Evolutionary conservation across 1,140 invertebrate genomes (phyloP), one percentile per base, ranked within the genome.

Genomic region (Penaeus indicus): DNA sequence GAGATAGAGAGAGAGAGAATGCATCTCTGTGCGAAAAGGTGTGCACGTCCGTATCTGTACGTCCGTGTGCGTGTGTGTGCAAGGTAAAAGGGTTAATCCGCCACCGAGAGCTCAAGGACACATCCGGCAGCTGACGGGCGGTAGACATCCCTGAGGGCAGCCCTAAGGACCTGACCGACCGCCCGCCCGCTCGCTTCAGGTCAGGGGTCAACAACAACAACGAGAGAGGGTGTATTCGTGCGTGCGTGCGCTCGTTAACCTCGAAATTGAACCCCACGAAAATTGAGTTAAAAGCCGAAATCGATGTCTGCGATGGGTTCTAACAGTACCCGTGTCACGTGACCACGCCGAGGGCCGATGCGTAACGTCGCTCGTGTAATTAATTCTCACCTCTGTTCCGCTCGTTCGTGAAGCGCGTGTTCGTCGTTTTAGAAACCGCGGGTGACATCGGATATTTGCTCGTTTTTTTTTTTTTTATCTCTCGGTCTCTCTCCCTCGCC

Each of bases 71-170:
- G 22, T 42, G 19, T 19, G 81, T 25, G n/a, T n/a, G 81, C 27
- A 27, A 62, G 81, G 18, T 25, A n/a, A 32, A 85, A 77, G 84
- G 84, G 84, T 85, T 85, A 85, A 85, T 85, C 84, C 62, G 62
- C 81, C 81, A 62, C 60, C 60, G 25, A 54, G 60, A 64, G 54
- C 27, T 32, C 77, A 78, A 62, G 84, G 84, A 75, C 54, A 72
- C 75, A 85, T 85, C 84, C 84, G 84, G 84, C 84, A 85, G 84
- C 84, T 85, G 84, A 85, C 84, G 72, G 27, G 38, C 42, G 72
- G 54, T 61, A 63, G 47, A 27, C 38, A 22, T 61, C 75, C 84
- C 84, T 47, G 18, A 13, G 75, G 84, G 84, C 22, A 5, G 13
- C 38, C 64, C 69, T 72, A 54, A n/a, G 42, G 62, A 72, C 64